phyloP scores from a whole-genome alignment of 2,113 vertebrate species.

The Felis chaus region DNA sequence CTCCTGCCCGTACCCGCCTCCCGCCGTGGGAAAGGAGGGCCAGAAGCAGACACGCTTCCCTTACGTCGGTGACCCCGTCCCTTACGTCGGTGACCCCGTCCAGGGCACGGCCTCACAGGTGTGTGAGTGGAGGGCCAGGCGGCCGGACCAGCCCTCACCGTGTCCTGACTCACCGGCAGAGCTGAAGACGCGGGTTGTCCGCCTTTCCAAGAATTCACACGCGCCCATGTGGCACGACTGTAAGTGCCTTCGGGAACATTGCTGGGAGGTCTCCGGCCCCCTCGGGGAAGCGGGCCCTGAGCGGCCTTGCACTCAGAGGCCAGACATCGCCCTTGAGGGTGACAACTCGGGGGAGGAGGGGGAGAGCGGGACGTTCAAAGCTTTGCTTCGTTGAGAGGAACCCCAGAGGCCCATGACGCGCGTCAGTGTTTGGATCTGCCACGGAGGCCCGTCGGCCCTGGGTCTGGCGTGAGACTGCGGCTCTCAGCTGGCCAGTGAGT shows the following conservation, averaged over 20 bases:
- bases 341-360: not conserved
- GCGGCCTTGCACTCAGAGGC: not conserved
- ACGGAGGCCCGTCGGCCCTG: not conserved
- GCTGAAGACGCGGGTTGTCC: not conserved
- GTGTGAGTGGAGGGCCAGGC: not conserved
- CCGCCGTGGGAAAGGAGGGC: not conserved
- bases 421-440: not conserved
- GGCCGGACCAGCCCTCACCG: not conserved
- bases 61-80: too few relatives aligned
- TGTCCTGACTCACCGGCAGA: not conserved
- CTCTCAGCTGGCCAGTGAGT: not conserved
- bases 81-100: too few relatives aligned
- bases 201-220: not conserved
- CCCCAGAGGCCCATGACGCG: not conserved
- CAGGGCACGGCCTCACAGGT: too few relatives aligned
- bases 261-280: not conserved
- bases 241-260: not conserved
- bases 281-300: not conserved
- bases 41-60: not conserved
- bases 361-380: not conserved
- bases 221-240: too few relatives aligned
- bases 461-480: not conserved
- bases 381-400: not conserved
- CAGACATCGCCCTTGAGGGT: not conserved
- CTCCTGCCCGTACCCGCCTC: not conserved